These are phyloP conservation scores for Dolichoris vasculosae DNA, from an alignment of 1,140 invertebrate species.

Conservation along the genomic window DNA sequence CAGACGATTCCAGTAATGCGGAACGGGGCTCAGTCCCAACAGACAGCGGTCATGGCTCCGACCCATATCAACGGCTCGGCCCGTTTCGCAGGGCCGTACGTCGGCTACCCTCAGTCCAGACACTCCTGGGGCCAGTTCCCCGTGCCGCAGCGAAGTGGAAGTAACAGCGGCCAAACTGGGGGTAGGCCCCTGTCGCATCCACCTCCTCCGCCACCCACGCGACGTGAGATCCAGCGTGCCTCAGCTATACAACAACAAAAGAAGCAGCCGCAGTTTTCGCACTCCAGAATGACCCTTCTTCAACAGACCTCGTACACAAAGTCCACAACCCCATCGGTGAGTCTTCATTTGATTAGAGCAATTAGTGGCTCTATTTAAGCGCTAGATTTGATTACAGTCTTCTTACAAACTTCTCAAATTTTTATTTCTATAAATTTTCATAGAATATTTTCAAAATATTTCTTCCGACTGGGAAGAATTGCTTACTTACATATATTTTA, in stretches of 20 bases:
- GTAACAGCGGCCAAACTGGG: slow-evolving; percentile 61
- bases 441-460: not conserved
- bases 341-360: slow-evolving; percentile 51
- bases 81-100: slow-evolving; percentile 71
- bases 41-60: slow-evolving; percentile 72
- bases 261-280: slow-evolving; percentile 59
- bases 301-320: slow-evolving; percentile 54
- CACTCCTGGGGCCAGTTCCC: slow-evolving; percentile 68
- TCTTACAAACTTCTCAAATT: too few species aligned
- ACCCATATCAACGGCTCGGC: slow-evolving; percentile 71
- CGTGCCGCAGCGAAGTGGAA: slow-evolving; percentile 56
- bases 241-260: slow-evolving; percentile 51
- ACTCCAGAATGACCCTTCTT: slow-evolving; percentile 60
- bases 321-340: slow-evolving; percentile 70
- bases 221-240: slow-evolving; percentile 62
- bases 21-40: slow-evolving; percentile 69
- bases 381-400: not conserved
- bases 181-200: slow-evolving; percentile 68
- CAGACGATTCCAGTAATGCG: slow-evolving; percentile 59
- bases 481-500: not conserved
- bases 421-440: too few species aligned
- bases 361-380: not conserved
- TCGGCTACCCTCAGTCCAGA: slow-evolving; percentile 66
- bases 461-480: not conserved
- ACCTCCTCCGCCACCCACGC: slow-evolving; percentile 66